Conservation (phyloP, 2,888 invertebrate species). For the Cataglyphis altisquamis region DNA sequence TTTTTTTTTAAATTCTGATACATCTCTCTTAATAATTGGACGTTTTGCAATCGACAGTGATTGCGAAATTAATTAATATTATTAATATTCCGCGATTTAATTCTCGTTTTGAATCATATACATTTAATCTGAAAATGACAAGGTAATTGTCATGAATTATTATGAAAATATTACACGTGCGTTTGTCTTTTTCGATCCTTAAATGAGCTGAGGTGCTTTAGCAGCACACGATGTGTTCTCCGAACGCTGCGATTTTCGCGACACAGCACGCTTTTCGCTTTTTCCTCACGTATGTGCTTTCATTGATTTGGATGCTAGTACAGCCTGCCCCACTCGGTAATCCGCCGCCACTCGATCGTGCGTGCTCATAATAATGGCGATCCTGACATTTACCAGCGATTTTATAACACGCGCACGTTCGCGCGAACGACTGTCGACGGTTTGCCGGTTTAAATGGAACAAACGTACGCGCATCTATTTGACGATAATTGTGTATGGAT, state of each 20-base stretch:
- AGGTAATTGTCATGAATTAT: not conserved
- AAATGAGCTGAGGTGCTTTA: not conserved
- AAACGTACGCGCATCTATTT: constrained; percentile 22
- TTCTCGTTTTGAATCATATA: not conserved
- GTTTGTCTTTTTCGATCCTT: not conserved
- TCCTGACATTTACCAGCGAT: constrained; percentile 51
- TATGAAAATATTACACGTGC: not conserved
- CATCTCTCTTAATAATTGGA: not conserved
- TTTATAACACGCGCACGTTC: constrained; percentile 52
- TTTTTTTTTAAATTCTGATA: not conserved
- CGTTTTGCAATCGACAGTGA: not conserved
- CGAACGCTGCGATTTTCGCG: not conserved
- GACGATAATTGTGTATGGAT: constrained; percentile 41
- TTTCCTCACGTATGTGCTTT: constrained; percentile 2
- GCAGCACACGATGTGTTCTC: not conserved
- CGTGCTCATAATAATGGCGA: constrained; percentile 52
- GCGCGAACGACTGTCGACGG: constrained; percentile 12
- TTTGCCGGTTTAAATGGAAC: constrained; percentile 31
- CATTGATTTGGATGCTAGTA: constrained; percentile 26
- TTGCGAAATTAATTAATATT: not conserved
- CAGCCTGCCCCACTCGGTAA: constrained; percentile 8
- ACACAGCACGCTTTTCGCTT: not conserved
- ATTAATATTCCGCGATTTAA: not conserved
- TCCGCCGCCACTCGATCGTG: constrained; percentile 24
- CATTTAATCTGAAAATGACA: not conserved